phyloP scores from a whole-genome alignment of 2,113 vertebrate species.

The Atlantisia rogersi region DNA sequence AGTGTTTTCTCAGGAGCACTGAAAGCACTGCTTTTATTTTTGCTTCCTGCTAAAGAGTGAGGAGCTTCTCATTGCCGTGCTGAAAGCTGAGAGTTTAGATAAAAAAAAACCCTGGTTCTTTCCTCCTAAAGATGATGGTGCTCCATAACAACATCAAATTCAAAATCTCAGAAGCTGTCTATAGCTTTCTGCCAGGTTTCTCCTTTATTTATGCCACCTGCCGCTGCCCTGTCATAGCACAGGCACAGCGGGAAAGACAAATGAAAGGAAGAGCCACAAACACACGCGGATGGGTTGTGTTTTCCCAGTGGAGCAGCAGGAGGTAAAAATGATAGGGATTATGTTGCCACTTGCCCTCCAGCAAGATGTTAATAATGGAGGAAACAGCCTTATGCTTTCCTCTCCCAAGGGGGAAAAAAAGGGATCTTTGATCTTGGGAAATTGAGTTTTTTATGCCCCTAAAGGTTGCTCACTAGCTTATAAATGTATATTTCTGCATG shows the following conservation, averaged over 20 bases:
- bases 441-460: conserved; percentile 11
- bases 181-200: neutral
- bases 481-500: neutral
- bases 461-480: neutral
- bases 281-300: neutral
- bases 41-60: neutral
- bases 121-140: neutral
- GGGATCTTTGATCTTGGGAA: conserved; percentile 30
- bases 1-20: neutral
- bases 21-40: conserved; percentile 47
- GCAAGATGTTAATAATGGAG: conserved; percentile 66
- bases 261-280: conserved; percentile 67
- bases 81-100: neutral
- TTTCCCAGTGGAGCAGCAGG: conserved; percentile 60
- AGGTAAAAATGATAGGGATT: conserved; percentile 59
- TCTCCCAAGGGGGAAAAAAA: conserved; percentile 8
- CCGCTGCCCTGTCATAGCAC: conserved; percentile 45
- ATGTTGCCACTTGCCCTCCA: conserved; percentile 52
- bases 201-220: conserved; percentile 14
- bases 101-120: neutral
- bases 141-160: neutral
- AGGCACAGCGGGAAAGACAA: conserved; percentile 53
- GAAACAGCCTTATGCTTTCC: conserved; percentile 51
- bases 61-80: neutral
- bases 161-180: neutral